Evolutionary conservation across 2,888 invertebrate genomes (phyloP), one percentile per base, ranked within the genome.

Genomic region (Anthrax anthrax): DNA sequence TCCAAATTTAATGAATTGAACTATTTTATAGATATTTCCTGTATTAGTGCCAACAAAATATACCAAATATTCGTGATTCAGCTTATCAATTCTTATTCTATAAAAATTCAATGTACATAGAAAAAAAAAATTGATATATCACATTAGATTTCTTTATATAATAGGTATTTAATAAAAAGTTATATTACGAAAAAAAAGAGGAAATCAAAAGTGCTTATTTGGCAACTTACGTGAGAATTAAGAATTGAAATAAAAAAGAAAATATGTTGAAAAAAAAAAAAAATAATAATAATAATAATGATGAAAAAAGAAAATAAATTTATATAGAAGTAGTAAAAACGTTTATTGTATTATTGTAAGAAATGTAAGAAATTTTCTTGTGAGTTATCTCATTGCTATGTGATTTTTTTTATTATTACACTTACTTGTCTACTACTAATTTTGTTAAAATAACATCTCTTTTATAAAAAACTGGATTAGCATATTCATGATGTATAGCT

Each of bases 381-480:
- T 8, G 5, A 12, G 13, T 12, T 32, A 32, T 32, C 29, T 12
- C 12, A 12, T 32, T 32, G 29, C 29, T 32, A 12, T 12, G 10
- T n/a, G n/a, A n/a, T n/a, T n/a, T n/a, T n/a, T n/a, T n/a, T n/a
- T n/a, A n/a, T n/a, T n/a, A n/a, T n/a, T n/a, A n/a, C n/a, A 32
- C 67, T 67, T 61, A 68, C 65, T 81, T 81, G 70, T 95, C 94
- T 32, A 94, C 92, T 34, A 91, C 91, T 51, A 95, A 73, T 60
- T 85, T 79, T 48, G 90, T 91, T 71, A 94, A 87, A 70, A 91
- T 82, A 51, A 91, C 73, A 68, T 94, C 92, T 45, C 92, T 75
- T 66, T 90, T 90, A 73, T 84, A 91, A 71, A 88, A 92, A 43
- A 92, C 89, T 1, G 95, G 95, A 64, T 87, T 87, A 60, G 89